These are phyloP conservation scores for Brachirus orientalis DNA, from an alignment of 2,113 vertebrate genomes.

Conservation along the genomic window DNA sequence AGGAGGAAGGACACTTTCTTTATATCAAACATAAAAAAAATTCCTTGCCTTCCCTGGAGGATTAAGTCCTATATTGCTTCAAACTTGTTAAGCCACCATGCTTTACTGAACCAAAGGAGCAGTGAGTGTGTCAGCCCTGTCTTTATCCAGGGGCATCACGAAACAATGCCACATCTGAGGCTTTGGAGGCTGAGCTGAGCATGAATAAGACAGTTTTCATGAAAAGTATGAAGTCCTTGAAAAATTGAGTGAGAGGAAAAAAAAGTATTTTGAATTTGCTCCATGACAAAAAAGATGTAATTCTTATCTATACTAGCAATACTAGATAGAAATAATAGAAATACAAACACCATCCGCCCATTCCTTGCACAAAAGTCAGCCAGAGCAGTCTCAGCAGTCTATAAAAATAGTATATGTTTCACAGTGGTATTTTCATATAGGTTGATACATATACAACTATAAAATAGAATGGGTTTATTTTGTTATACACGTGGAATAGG, in stretches of 20 bases:
- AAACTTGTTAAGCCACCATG: slow-evolving; percentile 70
- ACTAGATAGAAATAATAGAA: no score
- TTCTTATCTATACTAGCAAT: no score
- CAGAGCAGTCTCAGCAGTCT: no score
- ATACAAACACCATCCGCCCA: no score
- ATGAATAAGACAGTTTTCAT: background rate
- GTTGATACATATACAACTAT: no score
- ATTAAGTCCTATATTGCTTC: slow-evolving; percentile 66
- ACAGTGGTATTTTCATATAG: no score
- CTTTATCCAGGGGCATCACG: slow-evolving; percentile 48
- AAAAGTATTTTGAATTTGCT: background rate
- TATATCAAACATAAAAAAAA: slow-evolving; percentile 4
- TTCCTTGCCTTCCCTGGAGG: slow-evolving; percentile 57
- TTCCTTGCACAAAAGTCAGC: no score
- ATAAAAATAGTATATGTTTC: no score
- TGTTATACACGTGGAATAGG: no score
- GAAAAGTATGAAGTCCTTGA: background rate
- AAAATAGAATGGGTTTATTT: no score
- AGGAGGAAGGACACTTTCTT: slow-evolving; percentile 16
- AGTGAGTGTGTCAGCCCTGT: slow-evolving; percentile 50
- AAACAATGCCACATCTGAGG: slow-evolving; percentile 33
- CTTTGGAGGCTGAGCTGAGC: slow-evolving; percentile 26
- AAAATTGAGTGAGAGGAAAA: background rate
- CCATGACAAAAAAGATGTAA: background rate
- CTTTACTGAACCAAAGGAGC: slow-evolving; percentile 71